Percentiles rank a stretch among this genome's conserved stretches.
phyloP scores from a whole-genome alignment of 2,797 vertebrate species.

The Sebastes iracundus region DNA sequence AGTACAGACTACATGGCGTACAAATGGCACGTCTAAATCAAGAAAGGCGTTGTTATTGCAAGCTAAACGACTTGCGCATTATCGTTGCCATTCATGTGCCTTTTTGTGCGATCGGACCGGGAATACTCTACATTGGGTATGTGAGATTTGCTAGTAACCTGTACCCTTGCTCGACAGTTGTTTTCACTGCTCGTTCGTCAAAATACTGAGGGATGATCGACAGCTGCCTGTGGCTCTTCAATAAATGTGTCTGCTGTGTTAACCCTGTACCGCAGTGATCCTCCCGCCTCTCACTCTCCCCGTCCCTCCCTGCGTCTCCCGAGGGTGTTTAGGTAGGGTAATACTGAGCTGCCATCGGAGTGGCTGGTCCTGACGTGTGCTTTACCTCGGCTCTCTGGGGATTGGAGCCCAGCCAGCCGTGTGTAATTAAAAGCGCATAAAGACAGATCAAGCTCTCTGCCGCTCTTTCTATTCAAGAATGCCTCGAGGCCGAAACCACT shows the following conservation, averaged over 20 bases:
- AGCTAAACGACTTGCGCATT: too few species aligned
- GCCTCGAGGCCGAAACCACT: conserved; percentile 49
- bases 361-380: conserved; percentile 60
- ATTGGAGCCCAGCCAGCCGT: conserved; percentile 66
- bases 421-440: conserved; percentile 81
- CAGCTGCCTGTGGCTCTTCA: conserved; percentile 58
- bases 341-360: conserved; percentile 43
- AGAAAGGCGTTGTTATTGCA: too few species aligned
- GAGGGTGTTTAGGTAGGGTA: conserved; percentile 60
- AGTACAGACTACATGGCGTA: too few species aligned
- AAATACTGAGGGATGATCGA: conserved; percentile 44
- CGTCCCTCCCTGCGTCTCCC: conserved; percentile 4
- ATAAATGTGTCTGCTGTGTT: conserved; percentile 57
- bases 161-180: conserved; percentile 14
- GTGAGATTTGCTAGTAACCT: conserved; percentile 3
- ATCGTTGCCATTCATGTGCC: too few species aligned
- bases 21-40: too few species aligned
- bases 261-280: conserved; percentile 34
- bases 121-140: neutral
- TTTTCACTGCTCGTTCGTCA: conserved; percentile 35
- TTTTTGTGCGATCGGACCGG: too few species aligned
- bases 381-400: conserved; percentile 61
- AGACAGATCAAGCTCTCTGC: conserved; percentile 75
- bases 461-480: conserved; percentile 49
- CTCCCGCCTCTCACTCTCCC: neutral